phyloP scores from a whole-genome alignment of 2,888 invertebrate genomes.

The Mallateleia sp. region DNA sequence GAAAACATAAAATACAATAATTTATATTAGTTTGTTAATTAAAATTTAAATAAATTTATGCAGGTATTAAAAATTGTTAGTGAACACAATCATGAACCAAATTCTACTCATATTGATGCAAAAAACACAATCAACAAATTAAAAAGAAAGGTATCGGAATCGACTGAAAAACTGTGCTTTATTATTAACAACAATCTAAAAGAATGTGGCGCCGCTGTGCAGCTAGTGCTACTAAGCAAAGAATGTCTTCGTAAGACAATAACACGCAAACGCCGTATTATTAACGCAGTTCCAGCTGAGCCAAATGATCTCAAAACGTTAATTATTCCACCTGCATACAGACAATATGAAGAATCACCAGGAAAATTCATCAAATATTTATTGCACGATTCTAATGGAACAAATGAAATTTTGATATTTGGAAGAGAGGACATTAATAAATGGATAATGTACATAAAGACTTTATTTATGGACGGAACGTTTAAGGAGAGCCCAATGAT shows the following conservation, averaged over 20 bases:
- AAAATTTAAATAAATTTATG: too few relatives aligned
- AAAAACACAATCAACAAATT: background rate
- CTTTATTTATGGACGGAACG: background rate
- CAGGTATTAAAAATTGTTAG: background rate
- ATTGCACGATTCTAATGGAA: background rate
- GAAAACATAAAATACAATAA: too few relatives aligned
- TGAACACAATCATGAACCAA: background rate
- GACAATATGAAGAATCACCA: background rate
- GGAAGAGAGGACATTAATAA: conserved; percentile 1
- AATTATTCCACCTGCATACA: background rate
- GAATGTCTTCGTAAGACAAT: background rate
- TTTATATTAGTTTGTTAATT: too few relatives aligned
- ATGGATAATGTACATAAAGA: background rate
- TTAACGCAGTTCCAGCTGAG: background rate
- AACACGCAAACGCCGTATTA: background rate
- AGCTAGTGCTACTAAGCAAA: too few relatives aligned
- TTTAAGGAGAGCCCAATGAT: background rate
- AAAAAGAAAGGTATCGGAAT: background rate
- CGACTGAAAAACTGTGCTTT: too few relatives aligned
- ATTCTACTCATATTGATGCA: background rate
- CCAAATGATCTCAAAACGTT: background rate
- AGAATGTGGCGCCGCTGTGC: too few relatives aligned
- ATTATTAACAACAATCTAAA: too few relatives aligned
- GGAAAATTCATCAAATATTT: background rate
- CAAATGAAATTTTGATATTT: background rate